Evolutionary conservation across 2,888 invertebrate species (phyloP), one percentile per base, ranked within the genome.

Genomic region (Clepsis dumicolana): DNA sequence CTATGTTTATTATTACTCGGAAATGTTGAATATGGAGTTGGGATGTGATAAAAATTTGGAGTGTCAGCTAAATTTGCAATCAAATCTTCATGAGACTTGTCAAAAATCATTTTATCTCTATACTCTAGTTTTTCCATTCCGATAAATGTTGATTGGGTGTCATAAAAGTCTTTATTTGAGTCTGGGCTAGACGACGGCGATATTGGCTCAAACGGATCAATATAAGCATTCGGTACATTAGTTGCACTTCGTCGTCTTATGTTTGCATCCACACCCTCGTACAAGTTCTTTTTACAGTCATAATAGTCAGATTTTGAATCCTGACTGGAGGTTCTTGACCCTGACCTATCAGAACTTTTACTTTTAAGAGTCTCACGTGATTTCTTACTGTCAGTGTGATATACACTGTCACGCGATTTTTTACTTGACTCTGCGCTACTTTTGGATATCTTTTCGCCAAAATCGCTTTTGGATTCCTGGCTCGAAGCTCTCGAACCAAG

Each of bases 291-390:
- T 86, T 95, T 96, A 25, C 95, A 94, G 75, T 96, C 96, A 77
- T 95, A 96, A 79, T 95, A 95, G 83, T 96, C 96, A 50, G 96
- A 96, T 78, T 95, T 96, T n/a, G 96, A 96, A 80, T 96, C 96
- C 75, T 95, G 94, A 78, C 96, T 96, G 0, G 96, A 96, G 0
- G 96, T 95, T 59, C 96, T 91, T 0, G 96, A 94, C 4, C 94
- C 94, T 0, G 95, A 95, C 57, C 93, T 91, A 70, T 94, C 94
- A 0, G 95, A 95, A 65, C 94, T 95, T 77, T 95, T 95, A 77
- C 95, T 95, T 77, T 95, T 95, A 8, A 94, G 89, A 24, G 95
- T 95, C 75, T 95, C 95, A 32, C 95, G 91, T 2, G 95, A 95
- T 78, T 95, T 95, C 78, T 95, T 95, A 75, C 95, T 95, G 73